Base-by-base conservation (phyloP, 2,888 invertebrate species). In the Andrena marginata region DNA sequence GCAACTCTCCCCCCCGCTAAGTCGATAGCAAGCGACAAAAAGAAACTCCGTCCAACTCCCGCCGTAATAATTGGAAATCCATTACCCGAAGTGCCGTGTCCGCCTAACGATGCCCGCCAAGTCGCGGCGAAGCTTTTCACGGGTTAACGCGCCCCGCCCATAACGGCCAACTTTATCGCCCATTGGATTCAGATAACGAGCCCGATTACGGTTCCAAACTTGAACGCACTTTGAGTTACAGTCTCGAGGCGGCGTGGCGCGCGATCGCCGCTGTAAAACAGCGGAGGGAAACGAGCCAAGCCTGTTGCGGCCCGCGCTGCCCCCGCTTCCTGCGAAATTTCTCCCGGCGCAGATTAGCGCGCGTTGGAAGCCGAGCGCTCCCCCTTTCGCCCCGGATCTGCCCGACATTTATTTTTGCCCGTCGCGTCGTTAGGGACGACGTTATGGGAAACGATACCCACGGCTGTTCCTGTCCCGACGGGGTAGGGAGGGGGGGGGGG, bases 161-260 rank as follows among this genome's bases (percentile, higher is more conserved):
- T 49, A 73, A 73, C 26, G 49, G 33, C 20, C 65, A 10, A 60
- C 59, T 74, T 74, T 74, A 65, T 77, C 64, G 77, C 10, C 59
- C 62, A 20, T 54, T 65, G 33, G 65, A 49, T 62, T 68, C 69
- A 69, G 48, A 35, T 74, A 79, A 79, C 63, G 49, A 31, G 48
- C 48, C 63, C 68, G 77, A 64, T 62, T 63, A 54, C 54, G 13
- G 16, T 6, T 35, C 64, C 31, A 29, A 68, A 48, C 60, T 48
- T 3, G 70, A 70, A 70, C 60, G 56, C 26, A 23, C 68, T 23
- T 69, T 42, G 69, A 69, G 69, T 69, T 59, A 69, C 59, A 4
- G 56, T 56, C 68, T 42, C 35, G 56, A 16, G 16, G 54, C 31
- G 60, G 8, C 31, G 42, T 5, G 42, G 42, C 42, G 42, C 42